These are phyloP conservation scores for Benitochromis conjunctus DNA, from an alignment of 2,113 vertebrate genomes.

Conservation along the genomic window DNA sequence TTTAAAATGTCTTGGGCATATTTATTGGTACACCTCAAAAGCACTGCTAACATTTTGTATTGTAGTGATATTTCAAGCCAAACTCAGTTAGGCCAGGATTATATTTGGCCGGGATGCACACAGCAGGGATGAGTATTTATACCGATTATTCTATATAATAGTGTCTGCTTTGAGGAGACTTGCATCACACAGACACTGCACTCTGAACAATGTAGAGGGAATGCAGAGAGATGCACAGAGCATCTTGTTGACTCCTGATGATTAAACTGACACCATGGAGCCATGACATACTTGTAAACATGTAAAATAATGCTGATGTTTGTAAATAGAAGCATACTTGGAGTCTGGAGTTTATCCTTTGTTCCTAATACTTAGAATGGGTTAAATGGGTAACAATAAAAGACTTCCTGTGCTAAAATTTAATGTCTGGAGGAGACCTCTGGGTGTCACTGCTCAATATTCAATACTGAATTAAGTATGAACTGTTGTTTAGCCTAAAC, in stretches of 20 bases:
- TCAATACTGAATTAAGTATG: background rate
- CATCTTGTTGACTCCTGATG: background rate
- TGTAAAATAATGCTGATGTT: background rate
- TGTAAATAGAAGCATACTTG: background rate
- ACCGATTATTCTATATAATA: fast-evolving
- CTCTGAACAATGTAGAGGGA: too few relatives aligned
- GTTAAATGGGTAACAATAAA: background rate
- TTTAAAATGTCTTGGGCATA: background rate
- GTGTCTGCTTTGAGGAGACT: background rate
- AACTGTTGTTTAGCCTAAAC: background rate
- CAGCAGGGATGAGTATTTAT: background rate
- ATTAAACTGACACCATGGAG: background rate
- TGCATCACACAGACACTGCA: too few relatives aligned
- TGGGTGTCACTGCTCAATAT: background rate
- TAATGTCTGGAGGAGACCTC: background rate
- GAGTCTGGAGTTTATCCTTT: background rate
- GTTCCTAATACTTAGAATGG: background rate
- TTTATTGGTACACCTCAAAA: background rate
- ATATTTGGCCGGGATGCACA: background rate
- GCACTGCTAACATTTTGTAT: background rate
- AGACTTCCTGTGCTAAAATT: background rate
- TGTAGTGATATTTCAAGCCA: background rate
- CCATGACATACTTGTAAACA: background rate
- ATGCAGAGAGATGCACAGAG: background rate
- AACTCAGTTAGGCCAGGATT: fast-evolving